phyloP scores from a whole-genome alignment of 2,113 vertebrate genomes.

The Tiliqua scincoides region DNA sequence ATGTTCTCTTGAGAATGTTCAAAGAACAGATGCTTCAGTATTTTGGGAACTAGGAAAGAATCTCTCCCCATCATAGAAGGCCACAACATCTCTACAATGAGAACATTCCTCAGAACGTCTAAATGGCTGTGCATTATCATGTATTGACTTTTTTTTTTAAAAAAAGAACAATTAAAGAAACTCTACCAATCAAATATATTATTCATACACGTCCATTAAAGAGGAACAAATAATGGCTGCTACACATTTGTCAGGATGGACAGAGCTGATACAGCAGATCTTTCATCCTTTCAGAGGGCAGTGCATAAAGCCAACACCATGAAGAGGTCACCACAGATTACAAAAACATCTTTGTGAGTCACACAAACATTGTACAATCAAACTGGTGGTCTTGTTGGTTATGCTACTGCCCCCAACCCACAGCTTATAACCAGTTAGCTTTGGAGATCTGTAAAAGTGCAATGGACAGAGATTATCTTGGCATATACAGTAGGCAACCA shows the following conservation, averaged over 20 bases:
- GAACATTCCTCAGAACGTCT: background rate
- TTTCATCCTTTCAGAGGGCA: background rate
- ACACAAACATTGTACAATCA: background rate
- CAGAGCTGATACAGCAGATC: background rate
- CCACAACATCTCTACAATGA: background rate
- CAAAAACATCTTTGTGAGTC: background rate
- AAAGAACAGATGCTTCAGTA: background rate
- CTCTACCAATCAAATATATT: slow-evolving; percentile 26
- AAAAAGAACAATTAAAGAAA: slow-evolving; percentile 14
- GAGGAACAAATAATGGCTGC: slow-evolving; percentile 20
- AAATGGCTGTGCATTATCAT: slow-evolving; percentile 1
- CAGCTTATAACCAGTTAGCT: background rate
- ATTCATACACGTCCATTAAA: slow-evolving; percentile 32
- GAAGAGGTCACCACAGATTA: background rate
- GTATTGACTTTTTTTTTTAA: slow-evolving; percentile 16
- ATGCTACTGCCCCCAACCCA: background rate
- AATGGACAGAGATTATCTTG: background rate
- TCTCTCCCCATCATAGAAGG: background rate
- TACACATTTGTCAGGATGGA: background rate
- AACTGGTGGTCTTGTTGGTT: background rate
- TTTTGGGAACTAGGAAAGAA: background rate
- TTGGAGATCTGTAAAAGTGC: background rate
- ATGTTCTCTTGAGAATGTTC: background rate
- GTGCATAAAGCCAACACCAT: background rate
- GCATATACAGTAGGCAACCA: background rate